Evolutionary conservation across 1,140 invertebrate species (phyloP).

Genomic region (Capitella teleta): DNA sequence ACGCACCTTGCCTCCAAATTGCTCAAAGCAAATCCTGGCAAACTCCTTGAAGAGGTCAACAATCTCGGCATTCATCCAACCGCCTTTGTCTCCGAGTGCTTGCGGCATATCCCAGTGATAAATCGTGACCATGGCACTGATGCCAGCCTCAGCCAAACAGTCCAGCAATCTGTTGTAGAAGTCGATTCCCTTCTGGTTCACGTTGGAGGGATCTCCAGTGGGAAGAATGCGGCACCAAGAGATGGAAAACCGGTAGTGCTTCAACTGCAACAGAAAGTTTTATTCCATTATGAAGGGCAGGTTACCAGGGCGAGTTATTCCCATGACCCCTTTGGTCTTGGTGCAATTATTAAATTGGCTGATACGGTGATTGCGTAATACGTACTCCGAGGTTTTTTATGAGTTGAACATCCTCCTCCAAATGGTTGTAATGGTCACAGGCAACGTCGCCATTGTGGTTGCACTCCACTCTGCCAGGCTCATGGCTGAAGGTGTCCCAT

Average conservation of each 20-base stretch:
- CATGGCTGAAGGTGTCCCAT: conserved; percentile 51
- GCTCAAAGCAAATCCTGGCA: conserved; percentile 24
- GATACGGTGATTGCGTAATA: too few species aligned
- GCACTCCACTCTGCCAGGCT: conserved; percentile 45
- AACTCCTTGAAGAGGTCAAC: conserved; percentile 43
- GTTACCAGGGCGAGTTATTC: too few species aligned
- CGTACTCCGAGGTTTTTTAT: conserved; percentile 43
- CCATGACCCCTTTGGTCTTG: too few species aligned
- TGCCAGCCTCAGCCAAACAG: conserved; percentile 17
- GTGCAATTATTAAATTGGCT: too few species aligned
- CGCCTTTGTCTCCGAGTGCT: conserved; percentile 33
- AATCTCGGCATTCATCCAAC: conserved; percentile 45
- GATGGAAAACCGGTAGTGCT: conserved; percentile 58
- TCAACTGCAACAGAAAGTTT: too few species aligned
- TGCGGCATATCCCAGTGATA: conserved; percentile 46
- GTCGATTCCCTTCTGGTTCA: conserved; percentile 44
- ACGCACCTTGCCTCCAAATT: conserved; percentile 22
- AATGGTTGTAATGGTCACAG: conserved; percentile 57
- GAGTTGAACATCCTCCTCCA: conserved; percentile 53
- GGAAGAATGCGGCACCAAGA: conserved; percentile 58
- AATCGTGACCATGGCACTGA: conserved; percentile 45
- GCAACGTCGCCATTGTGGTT: conserved; percentile 51
- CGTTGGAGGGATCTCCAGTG: conserved; percentile 42
- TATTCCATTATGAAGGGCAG: too few species aligned
- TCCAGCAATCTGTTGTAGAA: conserved; percentile 31